A percentile compares a stretch with the other conserved stretches of the same genome.
These are phyloP conservation scores for Heliocidaris tuberculata DNA, from an alignment of 35 echinoderm and acorn worm genomes.

Conservation along the genomic window DNA sequence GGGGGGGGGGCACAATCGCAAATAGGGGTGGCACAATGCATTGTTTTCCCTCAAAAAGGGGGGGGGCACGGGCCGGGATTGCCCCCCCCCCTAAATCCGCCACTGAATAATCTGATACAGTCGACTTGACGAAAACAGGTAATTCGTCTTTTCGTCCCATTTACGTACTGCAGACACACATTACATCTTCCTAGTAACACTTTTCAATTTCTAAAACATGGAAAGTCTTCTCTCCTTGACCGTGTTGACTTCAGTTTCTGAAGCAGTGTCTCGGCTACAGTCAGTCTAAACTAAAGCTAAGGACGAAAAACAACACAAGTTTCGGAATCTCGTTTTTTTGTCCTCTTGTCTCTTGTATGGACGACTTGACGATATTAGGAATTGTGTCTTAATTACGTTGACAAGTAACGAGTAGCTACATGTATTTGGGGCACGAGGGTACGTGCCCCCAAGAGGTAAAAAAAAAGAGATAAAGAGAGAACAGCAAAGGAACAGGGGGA, in stretches of 20 bases:
- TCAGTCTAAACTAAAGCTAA: neutral
- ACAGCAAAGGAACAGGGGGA: neutral
- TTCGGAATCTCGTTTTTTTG: neutral
- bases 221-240: neutral
- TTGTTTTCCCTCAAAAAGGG: too few species aligned
- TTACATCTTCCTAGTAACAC: neutral
- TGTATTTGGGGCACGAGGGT: too few species aligned
- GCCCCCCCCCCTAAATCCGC: too few species aligned
- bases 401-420: neutral
- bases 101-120: too few species aligned
- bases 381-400: neutral
- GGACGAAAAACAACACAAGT: neutral
- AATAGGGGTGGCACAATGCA: too few species aligned
- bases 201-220: neutral
- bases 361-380: neutral
- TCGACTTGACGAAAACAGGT: too few species aligned
- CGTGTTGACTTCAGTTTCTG: neutral
- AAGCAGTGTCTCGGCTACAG: neutral
- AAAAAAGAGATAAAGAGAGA: neutral
- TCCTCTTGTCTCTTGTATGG: neutral
- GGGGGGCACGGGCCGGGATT: too few species aligned
- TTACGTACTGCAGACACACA: neutral
- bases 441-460: neutral
- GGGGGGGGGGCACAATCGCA: too few species aligned
- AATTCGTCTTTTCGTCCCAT: neutral